Evolutionary conservation across 2,888 invertebrate genomes (phyloP).

Genomic region (Icerya purchasi): DNA sequence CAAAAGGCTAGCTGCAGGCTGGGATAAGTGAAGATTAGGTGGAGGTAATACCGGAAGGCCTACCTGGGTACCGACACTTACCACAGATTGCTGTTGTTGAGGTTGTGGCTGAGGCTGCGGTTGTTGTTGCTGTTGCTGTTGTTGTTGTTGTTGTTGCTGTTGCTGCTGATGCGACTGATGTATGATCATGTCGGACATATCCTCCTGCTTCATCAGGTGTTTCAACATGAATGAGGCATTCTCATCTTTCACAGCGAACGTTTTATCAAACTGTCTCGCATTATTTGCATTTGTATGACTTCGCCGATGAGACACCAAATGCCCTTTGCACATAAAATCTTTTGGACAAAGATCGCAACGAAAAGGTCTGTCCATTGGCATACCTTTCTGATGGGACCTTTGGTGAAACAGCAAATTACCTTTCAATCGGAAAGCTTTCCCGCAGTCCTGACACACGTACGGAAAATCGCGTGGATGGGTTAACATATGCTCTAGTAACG

Average conservation of each 20-base stretch:
- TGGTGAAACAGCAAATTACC: constrained; percentile 50
- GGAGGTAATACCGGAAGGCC: constrained; percentile 20
- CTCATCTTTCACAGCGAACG: constrained; percentile 15
- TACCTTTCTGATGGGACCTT: constrained; percentile 61
- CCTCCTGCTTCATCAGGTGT: constrained; percentile 21
- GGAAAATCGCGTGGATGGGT: constrained; percentile 59
- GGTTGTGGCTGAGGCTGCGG: constrained; percentile 1
- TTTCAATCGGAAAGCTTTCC: constrained; percentile 22
- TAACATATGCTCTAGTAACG: constrained; percentile 52
- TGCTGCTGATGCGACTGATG: constrained; percentile 7
- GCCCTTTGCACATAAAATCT: constrained; percentile 74
- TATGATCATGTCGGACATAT: constrained; percentile 16
- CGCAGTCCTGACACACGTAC: constrained; percentile 37
- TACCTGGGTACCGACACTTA: constrained; percentile 21
- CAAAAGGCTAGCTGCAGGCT: constrained; percentile 17
- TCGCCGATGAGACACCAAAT: constrained; percentile 57
- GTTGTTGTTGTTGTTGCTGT: constrained; percentile 9
- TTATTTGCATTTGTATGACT: constrained; percentile 35
- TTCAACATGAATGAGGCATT: constrained; percentile 20
- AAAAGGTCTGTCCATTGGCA: constrained; percentile 42
- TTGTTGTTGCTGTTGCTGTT: constrained; percentile 3
- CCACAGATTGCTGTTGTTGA: constrained; percentile 17
- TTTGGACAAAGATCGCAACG: constrained; percentile 65
- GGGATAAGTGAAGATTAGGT: constrained; percentile 20
- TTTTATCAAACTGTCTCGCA: constrained; percentile 17